phyloP scores from a whole-genome alignment of 2,888 invertebrate species.

The Pegoplata infirma region DNA sequence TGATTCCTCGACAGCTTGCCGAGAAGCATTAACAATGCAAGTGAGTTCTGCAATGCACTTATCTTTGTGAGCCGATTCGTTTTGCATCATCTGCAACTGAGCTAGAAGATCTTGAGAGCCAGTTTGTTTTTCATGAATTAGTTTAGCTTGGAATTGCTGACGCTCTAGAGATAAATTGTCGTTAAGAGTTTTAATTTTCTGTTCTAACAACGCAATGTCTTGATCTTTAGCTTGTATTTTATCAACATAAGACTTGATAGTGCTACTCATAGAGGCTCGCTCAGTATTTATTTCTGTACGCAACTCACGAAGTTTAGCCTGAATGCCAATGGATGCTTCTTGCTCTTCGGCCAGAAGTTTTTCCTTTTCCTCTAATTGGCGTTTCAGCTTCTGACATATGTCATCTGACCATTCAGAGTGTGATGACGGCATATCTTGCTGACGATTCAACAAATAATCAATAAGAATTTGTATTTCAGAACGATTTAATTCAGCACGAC shows the following conservation, averaged over 20 bases:
- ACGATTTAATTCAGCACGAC: constrained; percentile 89
- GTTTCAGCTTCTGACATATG: constrained; percentile 90
- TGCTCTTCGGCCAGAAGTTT: constrained; percentile 86
- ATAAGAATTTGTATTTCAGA: constrained; percentile 93
- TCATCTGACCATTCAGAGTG: constrained; percentile 94
- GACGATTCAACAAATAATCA: constrained; percentile 92
- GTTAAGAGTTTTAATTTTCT: constrained; percentile 73
- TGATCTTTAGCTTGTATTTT: constrained; percentile 73
- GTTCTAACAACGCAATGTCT: constrained; percentile 72
- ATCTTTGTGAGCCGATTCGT: constrained; percentile 74
- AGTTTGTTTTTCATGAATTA: constrained; percentile 74
- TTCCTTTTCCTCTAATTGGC: constrained; percentile 92
- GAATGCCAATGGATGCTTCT: constrained; percentile 86
- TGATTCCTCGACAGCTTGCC: constrained; percentile 71
- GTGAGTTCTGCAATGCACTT: constrained; percentile 74
- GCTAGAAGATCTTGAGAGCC: constrained; percentile 73
- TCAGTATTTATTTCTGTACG: constrained; percentile 79
- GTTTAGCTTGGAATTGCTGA: constrained; percentile 75
- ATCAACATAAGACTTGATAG: constrained; percentile 73
- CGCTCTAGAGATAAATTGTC: constrained; percentile 75
- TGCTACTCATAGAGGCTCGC: constrained; percentile 74
- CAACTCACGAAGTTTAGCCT: constrained; percentile 88
- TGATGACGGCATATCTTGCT: constrained; percentile 86
- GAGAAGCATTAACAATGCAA: constrained; percentile 71
- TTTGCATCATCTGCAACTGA: constrained; percentile 74